A percentile compares a stretch with the other conserved stretches of the same genome.
phyloP scores from a whole-genome alignment of 2,113 vertebrate genomes.

The Pseudonaja textilis region DNA sequence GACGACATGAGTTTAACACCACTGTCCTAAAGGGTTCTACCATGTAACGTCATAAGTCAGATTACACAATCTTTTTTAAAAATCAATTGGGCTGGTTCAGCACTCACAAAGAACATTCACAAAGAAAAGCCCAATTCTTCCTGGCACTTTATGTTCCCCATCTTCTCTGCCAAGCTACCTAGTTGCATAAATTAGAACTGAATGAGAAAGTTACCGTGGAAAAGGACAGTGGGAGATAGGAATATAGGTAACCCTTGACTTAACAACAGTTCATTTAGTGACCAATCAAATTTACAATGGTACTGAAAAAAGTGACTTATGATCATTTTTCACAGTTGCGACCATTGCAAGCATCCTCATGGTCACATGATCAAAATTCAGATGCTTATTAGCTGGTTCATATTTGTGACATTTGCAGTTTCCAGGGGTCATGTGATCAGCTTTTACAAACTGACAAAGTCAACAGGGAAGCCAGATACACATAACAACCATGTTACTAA shows the following conservation, averaged over 20 bases:
- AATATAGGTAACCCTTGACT: background rate
- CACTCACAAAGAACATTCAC: background rate
- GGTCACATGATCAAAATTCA: background rate
- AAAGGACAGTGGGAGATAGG: background rate
- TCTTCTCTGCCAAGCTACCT: background rate
- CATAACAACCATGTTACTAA: background rate
- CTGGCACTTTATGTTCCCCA: background rate
- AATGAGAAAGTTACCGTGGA: background rate
- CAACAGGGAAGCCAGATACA: background rate
- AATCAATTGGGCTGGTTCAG: background rate
- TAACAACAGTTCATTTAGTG: background rate
- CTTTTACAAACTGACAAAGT: background rate
- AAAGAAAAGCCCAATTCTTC: background rate
- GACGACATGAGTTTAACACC: too few species aligned
- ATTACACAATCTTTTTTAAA: background rate
- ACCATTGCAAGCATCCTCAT: background rate
- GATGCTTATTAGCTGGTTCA: background rate
- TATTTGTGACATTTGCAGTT: too few species aligned
- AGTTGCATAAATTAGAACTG: background rate
- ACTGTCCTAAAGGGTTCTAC: background rate
- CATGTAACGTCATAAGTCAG: background rate
- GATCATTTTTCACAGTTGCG: background rate
- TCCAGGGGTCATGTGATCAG: too few species aligned
- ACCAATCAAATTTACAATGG: background rate
- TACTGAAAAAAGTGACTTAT: background rate